phyloP scores from a whole-genome alignment of 2,888 invertebrate species.

The Sphinx pinastri region DNA sequence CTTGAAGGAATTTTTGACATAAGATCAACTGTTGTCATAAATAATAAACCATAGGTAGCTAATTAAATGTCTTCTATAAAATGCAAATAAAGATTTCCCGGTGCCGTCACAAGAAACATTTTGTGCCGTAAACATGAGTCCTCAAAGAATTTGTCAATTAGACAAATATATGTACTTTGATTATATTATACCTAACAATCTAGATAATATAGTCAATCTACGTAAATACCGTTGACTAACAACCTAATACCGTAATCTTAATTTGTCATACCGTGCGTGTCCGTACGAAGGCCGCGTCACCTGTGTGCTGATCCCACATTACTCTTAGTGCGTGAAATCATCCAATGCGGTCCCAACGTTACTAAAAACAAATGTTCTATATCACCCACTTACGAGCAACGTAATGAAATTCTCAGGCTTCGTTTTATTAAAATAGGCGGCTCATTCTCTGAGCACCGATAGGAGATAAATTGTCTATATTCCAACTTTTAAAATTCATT shows the following conservation, averaged over 20 bases:
- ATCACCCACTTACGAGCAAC: constrained; percentile 43
- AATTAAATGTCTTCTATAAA: too few relatives aligned
- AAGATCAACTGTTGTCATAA: background rate
- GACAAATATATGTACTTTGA: too few relatives aligned
- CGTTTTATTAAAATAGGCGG: constrained; percentile 56
- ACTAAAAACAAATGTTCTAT: constrained; percentile 49
- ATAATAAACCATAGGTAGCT: background rate
- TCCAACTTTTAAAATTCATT: background rate
- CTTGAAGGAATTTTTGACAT: background rate
- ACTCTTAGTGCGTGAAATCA: constrained; percentile 28
- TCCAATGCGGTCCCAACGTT: constrained; percentile 8
- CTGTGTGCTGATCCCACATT: constrained; percentile 12
- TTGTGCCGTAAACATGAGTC: too few relatives aligned
- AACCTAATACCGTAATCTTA: constrained; percentile 1
- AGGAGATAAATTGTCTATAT: constrained; percentile 28
- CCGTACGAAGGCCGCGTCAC: background rate
- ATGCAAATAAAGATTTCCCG: too few relatives aligned
- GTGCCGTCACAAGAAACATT: too few relatives aligned
- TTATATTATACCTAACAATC: too few relatives aligned
- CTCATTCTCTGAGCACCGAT: constrained; percentile 35
- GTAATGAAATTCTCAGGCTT: constrained; percentile 60
- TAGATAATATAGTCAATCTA: too few relatives aligned
- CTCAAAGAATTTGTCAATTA: too few relatives aligned
- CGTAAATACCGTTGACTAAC: background rate
- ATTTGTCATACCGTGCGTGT: background rate